A percentile compares a stretch with the other conserved stretches of the same genome.
Conservation (phyloP, 2,113 vertebrate species). For the Scopus umbretta region DNA sequence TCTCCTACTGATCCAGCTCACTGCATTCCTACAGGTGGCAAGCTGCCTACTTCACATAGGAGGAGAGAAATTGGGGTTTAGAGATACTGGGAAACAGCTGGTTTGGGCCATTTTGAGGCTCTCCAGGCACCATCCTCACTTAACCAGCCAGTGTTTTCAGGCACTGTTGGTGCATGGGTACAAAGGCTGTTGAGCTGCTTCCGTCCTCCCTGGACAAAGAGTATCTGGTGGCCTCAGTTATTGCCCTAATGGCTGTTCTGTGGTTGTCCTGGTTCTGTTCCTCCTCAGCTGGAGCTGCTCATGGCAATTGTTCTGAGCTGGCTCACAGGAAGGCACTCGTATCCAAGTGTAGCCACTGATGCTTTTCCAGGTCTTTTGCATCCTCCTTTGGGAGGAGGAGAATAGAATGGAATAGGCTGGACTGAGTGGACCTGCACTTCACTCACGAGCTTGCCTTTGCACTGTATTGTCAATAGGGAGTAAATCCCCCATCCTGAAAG, state of each 20-base stretch:
- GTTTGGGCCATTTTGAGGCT: not conserved
- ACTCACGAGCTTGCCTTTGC: not conserved
- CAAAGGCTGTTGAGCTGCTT: not conserved
- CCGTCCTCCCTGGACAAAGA: not conserved
- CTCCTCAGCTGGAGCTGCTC: not conserved
- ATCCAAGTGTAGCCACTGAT: not conserved
- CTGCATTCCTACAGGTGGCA: not conserved
- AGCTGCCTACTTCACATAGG: not conserved
- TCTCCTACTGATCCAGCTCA: not conserved
- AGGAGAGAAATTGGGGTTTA: not conserved
- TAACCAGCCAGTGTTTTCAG: not conserved
- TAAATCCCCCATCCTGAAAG: not conserved
- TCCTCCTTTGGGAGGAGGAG: not conserved
- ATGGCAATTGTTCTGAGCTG: not conserved
- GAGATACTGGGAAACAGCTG: not conserved
- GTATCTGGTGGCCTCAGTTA: not conserved
- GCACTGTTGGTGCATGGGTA: not conserved
- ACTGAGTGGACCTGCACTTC: not conserved
- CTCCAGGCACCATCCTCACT: not conserved
- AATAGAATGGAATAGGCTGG: not conserved
- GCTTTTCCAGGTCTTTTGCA: not conserved
- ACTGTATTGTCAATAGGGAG: not conserved
- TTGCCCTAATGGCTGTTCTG: not conserved
- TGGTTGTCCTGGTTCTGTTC: not conserved
- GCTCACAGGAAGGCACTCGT: accelerated